Evolutionary conservation across 2,888 invertebrate species (phyloP), one percentile per base, ranked within the genome.

Genomic region (Hirudinaria manillensis): DNA sequence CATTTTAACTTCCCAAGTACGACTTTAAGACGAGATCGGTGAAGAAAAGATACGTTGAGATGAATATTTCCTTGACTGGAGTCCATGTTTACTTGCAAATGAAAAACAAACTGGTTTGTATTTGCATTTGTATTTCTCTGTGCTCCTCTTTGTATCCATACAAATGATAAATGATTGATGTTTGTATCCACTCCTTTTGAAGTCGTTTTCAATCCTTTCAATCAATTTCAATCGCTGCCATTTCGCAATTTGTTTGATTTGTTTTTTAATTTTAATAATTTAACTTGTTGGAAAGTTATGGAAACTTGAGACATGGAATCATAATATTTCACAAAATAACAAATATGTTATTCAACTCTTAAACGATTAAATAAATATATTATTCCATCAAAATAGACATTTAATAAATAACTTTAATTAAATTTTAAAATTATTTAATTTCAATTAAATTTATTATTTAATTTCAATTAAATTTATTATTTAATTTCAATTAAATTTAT

Each of bases 21-120:
- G 72, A 72, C 56, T 72, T 72, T 34, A 72, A 72, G 56, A 53
- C 72, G n/a, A 53, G 72, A 32, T 53, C 72, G 29, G 72, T 72
- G 72, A 72, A 55, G 72, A 72, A 72, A 34, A 72, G 53, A 34
- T 29, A 32, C 27, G 72, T 72, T 6, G 32, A 51, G 34, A 56
- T 72, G n/a, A 53, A 56, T 4, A 51, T 72, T 3, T 29, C 51
- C 3, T 34, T 72, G 19, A 55, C 51, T 10, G 72, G 72, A 55
- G 72, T 72, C 19, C 7, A 29, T 32, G 72, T 72, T 27, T 45
- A 53, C n/a, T 27, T 56, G 6, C 53, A 32, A 10, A n/a, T 29
- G 32, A 72, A 72, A 32, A n/a, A 24, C 45, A 72, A 72, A 53
- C 51, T 72, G 55, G 72, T 38, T 53, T n/a, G 32, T 24, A 29